phyloP scores from a whole-genome alignment of 2,888 invertebrate genomes.

The Eristalis intricaria region DNA sequence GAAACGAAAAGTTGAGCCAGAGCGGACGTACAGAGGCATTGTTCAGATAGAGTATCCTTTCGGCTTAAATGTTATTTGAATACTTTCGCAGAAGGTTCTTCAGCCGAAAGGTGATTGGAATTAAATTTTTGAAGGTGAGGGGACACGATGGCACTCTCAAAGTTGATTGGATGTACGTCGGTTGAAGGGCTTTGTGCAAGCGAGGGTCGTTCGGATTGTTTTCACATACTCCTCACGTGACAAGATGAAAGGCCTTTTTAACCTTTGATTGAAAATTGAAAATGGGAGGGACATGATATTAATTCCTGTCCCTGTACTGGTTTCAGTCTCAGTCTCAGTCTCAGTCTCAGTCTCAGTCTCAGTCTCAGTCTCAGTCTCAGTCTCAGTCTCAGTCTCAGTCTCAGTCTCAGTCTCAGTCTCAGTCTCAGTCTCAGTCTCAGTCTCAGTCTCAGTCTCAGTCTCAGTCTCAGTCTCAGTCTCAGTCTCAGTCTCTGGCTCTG shows the following conservation, averaged over 20 bases:
- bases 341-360: slow-evolving; percentile 11
- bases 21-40: slow-evolving; percentile 5
- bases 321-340: not conserved
- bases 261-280: too few species aligned
- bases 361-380: slow-evolving; percentile 12
- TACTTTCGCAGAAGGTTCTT: not conserved
- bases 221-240: too few species aligned
- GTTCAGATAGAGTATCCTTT: slow-evolving; percentile 13
- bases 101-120: not conserved
- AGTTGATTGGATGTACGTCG: not conserved
- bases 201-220: too few species aligned
- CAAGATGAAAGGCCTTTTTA: too few species aligned
- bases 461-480: slow-evolving; percentile 21
- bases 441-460: slow-evolving; percentile 15
- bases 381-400: slow-evolving; percentile 17
- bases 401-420: slow-evolving; percentile 16
- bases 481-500: slow-evolving; percentile 12
- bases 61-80: slow-evolving; percentile 24
- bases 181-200: too few species aligned
- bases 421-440: slow-evolving; percentile 3
- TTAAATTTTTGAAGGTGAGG: slow-evolving; percentile 1
- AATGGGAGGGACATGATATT: not conserved
- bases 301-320: slow-evolving; percentile 1
- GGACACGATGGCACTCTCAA: not conserved
- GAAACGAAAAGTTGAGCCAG: not conserved